Conservation (phyloP, 2,113 vertebrate genomes). For the Tragelaphus imberbis region DNA sequence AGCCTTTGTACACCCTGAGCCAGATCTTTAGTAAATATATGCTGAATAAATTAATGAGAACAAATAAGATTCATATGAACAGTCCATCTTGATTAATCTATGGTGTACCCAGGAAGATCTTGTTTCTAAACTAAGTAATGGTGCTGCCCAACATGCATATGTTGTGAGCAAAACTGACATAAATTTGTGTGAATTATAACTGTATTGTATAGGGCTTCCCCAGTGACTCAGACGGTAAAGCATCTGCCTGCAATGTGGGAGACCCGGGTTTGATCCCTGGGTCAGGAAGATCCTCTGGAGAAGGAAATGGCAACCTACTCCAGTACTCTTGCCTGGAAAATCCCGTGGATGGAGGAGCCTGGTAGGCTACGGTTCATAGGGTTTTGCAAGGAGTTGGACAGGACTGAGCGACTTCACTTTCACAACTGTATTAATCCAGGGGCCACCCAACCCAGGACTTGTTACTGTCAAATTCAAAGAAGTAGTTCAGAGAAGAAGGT, state of each 20-base stretch:
- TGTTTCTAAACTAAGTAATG: not conserved
- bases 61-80: not conserved
- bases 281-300: not conserved
- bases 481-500: not conserved
- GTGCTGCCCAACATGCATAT: not conserved
- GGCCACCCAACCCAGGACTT: not conserved
- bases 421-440: not conserved
- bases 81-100: not conserved
- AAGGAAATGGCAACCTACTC: not conserved
- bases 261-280: not conserved
- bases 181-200: not conserved
- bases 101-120: not conserved
- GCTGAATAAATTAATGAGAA: not conserved
- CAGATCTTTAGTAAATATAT: not conserved
- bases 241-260: not conserved
- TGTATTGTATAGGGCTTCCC: not conserved
- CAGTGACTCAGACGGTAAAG: not conserved
- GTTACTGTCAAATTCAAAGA: not conserved
- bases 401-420: not conserved
- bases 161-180: not conserved
- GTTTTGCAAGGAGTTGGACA: not conserved
- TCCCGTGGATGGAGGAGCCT: not conserved
- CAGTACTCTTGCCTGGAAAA: not conserved
- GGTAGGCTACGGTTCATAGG: not conserved
- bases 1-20: not conserved